Percentiles rank a stretch among this genome's conserved stretches.
phyloP scores from a whole-genome alignment of 2,888 invertebrate genomes.

The Imbricaverruca yamaguchii region DNA sequence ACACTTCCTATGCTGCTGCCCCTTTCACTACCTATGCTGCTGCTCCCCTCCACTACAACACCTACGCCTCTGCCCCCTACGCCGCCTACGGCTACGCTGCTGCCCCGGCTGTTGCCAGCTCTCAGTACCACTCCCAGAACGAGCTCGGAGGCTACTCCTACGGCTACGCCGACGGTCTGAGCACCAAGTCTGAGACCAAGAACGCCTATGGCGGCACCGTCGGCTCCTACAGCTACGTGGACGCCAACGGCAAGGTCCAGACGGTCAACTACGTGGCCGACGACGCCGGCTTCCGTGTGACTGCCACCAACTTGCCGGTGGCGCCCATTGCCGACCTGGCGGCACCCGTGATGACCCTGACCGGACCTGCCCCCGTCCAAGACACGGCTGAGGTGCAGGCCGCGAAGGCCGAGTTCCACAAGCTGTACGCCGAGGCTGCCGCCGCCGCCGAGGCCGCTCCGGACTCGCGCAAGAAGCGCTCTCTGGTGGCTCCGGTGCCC shows the following conservation, averaged over 20 bases:
- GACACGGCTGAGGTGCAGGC: conserved; percentile 42
- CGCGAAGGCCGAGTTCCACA: conserved; percentile 35
- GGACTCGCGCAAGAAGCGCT: not conserved
- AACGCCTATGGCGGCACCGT: conserved; percentile 30
- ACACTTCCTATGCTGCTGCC: too few species aligned
- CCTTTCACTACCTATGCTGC: not conserved
- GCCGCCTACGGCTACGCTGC: not conserved
- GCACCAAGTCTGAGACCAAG: conserved; percentile 52
- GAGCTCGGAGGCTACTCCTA: conserved; percentile 40
- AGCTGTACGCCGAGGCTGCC: conserved; percentile 24
- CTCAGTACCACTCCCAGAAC: conserved; percentile 13
- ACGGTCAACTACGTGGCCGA: conserved; percentile 41
- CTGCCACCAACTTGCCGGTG: conserved; percentile 53
- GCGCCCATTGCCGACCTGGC: conserved; percentile 35
- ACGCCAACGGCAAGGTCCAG: conserved; percentile 47
- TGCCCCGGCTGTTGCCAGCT: not conserved
- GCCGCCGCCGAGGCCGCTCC: conserved; percentile 26
- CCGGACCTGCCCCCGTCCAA: conserved; percentile 38
- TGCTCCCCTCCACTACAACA: not conserved
- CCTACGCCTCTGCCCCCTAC: not conserved
- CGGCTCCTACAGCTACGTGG: conserved; percentile 32
- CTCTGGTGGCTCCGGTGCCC: not conserved
- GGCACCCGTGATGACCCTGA: not conserved
- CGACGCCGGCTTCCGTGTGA: conserved; percentile 52
- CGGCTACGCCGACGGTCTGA: conserved; percentile 57